These are phyloP conservation scores for Idaea aversata DNA, from an alignment of 2,888 invertebrate species.

Conservation along the genomic window DNA sequence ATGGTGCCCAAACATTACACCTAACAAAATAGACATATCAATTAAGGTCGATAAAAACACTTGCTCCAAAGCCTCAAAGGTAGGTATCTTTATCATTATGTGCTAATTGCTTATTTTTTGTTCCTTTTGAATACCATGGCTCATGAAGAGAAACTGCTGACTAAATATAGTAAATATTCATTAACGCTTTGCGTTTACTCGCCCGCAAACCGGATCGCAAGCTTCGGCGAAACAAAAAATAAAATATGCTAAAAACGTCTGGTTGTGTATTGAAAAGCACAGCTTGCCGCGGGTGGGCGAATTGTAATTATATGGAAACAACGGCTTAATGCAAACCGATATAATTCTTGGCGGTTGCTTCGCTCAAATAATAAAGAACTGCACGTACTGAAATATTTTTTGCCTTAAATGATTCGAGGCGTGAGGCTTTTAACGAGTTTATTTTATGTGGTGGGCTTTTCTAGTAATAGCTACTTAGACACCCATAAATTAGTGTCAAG, in stretches of 20 bases:
- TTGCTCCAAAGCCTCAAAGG: neutral
- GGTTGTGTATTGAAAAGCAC: conserved; percentile 34
- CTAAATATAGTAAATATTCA: conserved; percentile 56
- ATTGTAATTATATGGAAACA: conserved; percentile 42
- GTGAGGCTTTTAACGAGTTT: neutral
- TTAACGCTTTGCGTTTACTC: conserved; percentile 43
- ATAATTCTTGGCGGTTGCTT: conserved; percentile 6
- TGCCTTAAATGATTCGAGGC: neutral
- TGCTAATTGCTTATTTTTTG: conserved; percentile 39
- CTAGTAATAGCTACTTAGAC: neutral
- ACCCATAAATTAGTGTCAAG: neutral
- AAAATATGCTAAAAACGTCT: conserved; percentile 28
- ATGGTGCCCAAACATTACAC: conserved; percentile 6
- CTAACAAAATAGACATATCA: conserved; percentile 24
- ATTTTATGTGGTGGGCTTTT: neutral
- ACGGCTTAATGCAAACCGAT: conserved; percentile 31
- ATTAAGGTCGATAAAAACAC: conserved; percentile 29
- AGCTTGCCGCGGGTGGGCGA: conserved; percentile 44
- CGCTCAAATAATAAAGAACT: neutral
- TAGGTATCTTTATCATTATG: conserved; percentile 33
- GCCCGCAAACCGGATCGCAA: conserved; percentile 40
- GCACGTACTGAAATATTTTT: neutral
- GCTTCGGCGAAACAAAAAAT: conserved; percentile 35
- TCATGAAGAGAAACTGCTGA: conserved; percentile 40
- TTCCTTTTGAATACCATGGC: conserved; percentile 26